Base-by-base conservation (phyloP, 2,888 invertebrate species). In the Meteorus colon region DNA sequence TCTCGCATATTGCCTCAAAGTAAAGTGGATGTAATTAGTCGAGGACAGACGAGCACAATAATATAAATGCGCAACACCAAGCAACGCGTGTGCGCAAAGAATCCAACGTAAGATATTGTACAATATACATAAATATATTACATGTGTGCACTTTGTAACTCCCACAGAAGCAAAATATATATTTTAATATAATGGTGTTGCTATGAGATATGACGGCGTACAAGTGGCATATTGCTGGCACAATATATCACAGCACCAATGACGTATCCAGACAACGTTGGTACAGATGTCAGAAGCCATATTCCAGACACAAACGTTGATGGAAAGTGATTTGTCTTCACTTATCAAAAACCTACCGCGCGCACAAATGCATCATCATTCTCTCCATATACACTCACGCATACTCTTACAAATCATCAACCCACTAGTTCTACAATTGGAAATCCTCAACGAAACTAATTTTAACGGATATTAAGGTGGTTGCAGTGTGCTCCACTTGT, bases 21-120 rank as follows among this genome's bases (percentile, higher is more conserved):
- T 55, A 55, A 63, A 72, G 72, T 72, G 62, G 63, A 29, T 72
- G 63, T 45, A 72, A 72, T 72, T 72, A 72, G 62, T 72, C 41
- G 62, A 62, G 72, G 63, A 72, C 63, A 45, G 31, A 63, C 62
- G 24, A 62, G 45, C 12, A 41, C 34, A 63, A 63, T 55, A 55
- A 55, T 55, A 55, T 24, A 55, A 55, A 55, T 55, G 55, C 55
- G 55, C 55, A 55, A 55, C 19, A 55, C 2, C 4, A 55, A 19
- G 6, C 55, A 19, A 4, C 8, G 55, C 10, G 55, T 69, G 31
- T 24, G 59, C 19, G 59, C 31, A 60, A 70, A 60, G 31, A 55
- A 55, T 6, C 55, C 55, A 55, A 55, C 55, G n/a, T 55, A 55
- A 55, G 55, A 55, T 55, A 8, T 55, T 55, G 55, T 55, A 55